These are phyloP conservation scores for Iselma pallidipennis DNA, from an alignment of 2,888 invertebrate genomes.

Conservation along the genomic window DNA sequence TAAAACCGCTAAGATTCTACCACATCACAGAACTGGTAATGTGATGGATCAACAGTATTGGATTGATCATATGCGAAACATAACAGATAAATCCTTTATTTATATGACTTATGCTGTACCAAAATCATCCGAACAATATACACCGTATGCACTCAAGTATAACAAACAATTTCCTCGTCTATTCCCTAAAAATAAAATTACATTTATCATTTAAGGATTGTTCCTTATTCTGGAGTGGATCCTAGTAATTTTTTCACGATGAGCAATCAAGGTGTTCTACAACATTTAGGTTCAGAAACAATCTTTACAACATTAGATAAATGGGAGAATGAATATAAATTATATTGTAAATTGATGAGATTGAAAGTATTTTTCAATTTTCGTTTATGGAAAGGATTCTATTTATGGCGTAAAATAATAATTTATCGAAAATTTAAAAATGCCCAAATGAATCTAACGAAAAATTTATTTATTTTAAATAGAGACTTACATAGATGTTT, in stretches of 20 bases:
- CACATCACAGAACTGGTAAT: slow-evolving; percentile 41
- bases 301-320: slow-evolving; percentile 75
- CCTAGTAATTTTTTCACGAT: slow-evolving; percentile 78
- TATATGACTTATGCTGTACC: slow-evolving; percentile 78
- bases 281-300: slow-evolving; percentile 71
- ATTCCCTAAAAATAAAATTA: not conserved
- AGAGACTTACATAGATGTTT: slow-evolving; percentile 72
- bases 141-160: slow-evolving; percentile 76
- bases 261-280: slow-evolving; percentile 81
- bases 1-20: slow-evolving; percentile 26
- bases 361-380: slow-evolving; percentile 71
- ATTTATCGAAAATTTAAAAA: slow-evolving; percentile 68
- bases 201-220: slow-evolving; percentile 61
- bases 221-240: slow-evolving; percentile 68
- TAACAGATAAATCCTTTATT: slow-evolving; percentile 68
- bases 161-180: slow-evolving; percentile 30
- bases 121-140: slow-evolving; percentile 72
- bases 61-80: slow-evolving; percentile 60
- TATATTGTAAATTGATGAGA: slow-evolving; percentile 75
- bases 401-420: slow-evolving; percentile 55
- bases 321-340: slow-evolving; percentile 84
- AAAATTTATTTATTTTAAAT: slow-evolving; percentile 75
- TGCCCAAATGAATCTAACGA: slow-evolving; percentile 64
- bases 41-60: slow-evolving; percentile 56
- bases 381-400: slow-evolving; percentile 68